Base-by-base conservation (phyloP, 2,888 invertebrate species). In the Drosophila dives region DNA sequence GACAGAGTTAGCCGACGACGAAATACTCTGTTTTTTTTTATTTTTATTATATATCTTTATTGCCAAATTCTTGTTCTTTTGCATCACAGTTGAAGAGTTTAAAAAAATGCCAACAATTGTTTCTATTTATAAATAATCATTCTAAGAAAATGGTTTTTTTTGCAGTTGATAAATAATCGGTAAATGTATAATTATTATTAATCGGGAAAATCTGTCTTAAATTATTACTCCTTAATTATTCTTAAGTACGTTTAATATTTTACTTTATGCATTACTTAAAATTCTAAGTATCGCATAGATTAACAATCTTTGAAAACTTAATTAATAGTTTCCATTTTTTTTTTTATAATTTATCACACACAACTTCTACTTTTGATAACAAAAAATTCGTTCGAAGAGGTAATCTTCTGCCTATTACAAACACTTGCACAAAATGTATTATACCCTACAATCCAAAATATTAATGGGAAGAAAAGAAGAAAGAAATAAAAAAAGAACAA, bases 391-490 rank as follows among this genome's bases (percentile, higher is more conserved):
- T 4, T n/a, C 26, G 36, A 7, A 4, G n/a, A 11, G 26, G 36
- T n/a, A 36, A 26, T 17, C 26, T n/a, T 10, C 55, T 55, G 38
- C 8, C 38, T 29, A 40, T 55, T 55, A 40, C 38, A 56, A 26
- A 40, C 29, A 32, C 29, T 40, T 40, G 40, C 40, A 10, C 20
- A 40, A 5, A 40, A 38, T 40, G 40, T 40, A 40, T 56, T 32
- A 56, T 56, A 56, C 40, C 20, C 55, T 15, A n/a, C 40, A 20
- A 15, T 10, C 29, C 29, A 40, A 20, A 32, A 40, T 40, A 55
- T 15, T 38, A 38, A 40, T 40, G 40, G 29, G 8, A 23, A 20
- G n/a, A 36, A 23, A 5, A 3, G 12, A 23, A 23, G 29, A 15
- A 65, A 36, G 1, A 3, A 33, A n/a, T 7, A 8, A 12, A 4